Conservation (phyloP, 2,888 invertebrate species). For the Plebejus argus region DNA sequence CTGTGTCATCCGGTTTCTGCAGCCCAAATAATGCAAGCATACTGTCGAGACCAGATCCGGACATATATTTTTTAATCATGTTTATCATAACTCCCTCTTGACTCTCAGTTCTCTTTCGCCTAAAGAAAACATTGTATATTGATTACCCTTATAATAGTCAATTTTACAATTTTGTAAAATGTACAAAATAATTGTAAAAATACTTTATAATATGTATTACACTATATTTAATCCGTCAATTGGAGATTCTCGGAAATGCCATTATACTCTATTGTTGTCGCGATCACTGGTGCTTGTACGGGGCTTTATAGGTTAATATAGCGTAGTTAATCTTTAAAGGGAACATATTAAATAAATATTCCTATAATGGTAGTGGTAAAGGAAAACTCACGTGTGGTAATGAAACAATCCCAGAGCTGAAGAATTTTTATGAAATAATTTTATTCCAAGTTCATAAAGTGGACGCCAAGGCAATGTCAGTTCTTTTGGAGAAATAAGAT, state of each 20-base stretch:
- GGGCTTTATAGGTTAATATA: too few species aligned
- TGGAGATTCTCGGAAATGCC: too few species aligned
- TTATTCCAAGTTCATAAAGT: conserved; percentile 85
- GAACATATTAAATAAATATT: too few species aligned
- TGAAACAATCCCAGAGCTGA: conserved; percentile 82
- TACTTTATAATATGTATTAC: too few species aligned
- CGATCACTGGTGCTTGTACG: too few species aligned
- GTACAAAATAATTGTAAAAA: too few species aligned
- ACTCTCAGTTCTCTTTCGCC: conserved; percentile 59
- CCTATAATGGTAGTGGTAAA: background rate
- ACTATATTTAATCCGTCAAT: too few species aligned
- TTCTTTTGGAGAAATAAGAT: conserved; percentile 89
- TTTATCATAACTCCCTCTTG: conserved; percentile 57
- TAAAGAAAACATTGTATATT: conserved; percentile 55
- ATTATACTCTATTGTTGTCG: too few species aligned
- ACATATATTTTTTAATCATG: conserved; percentile 70
- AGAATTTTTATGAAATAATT: conserved; percentile 79
- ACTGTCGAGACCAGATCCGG: conserved; percentile 66
- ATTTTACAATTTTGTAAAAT: too few species aligned
- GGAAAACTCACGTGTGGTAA: conserved; percentile 72
- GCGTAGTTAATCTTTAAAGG: background rate
- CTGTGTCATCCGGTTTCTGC: conserved; percentile 54
- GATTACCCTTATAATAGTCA: too few species aligned
- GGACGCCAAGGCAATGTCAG: conserved; percentile 92
- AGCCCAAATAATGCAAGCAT: conserved; percentile 65